Percentiles rank a stretch among this genome's conserved stretches.
phyloP scores from a whole-genome alignment of 2,888 invertebrate genomes.

The Andrena bicolor region DNA sequence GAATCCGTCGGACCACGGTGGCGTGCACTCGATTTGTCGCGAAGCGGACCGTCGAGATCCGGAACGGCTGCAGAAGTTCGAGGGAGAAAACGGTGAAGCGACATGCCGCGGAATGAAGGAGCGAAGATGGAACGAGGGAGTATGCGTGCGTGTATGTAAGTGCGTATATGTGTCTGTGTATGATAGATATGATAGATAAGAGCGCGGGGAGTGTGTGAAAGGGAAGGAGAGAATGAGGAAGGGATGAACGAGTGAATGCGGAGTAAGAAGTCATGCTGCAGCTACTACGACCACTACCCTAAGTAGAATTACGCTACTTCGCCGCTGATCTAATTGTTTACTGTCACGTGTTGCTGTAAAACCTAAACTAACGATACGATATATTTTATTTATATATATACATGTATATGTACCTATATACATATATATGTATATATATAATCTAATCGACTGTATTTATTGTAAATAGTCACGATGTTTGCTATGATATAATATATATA shows the following conservation, averaged over 20 bases:
- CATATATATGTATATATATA: constrained; percentile 55
- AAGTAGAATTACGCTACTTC: constrained; percentile 83
- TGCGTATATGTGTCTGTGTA: no score
- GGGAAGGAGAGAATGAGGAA: constrained; percentile 15
- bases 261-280: constrained; percentile 78
- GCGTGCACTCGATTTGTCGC: constrained; percentile 33
- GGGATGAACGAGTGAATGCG: constrained; percentile 53
- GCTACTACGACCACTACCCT: constrained; percentile 82
- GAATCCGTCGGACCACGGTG: constrained; percentile 58
- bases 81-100: constrained; percentile 24
- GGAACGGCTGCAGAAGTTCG: constrained; percentile 37
- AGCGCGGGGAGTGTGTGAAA: background rate
- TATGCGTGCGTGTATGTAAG: no score
- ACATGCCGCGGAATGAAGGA: constrained; percentile 28
- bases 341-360: constrained; percentile 84
- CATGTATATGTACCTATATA: constrained; percentile 53
- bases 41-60: constrained; percentile 23
- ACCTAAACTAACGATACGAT: constrained; percentile 83
- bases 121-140: constrained; percentile 27
- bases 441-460: constrained; percentile 84
- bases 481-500: constrained; percentile 84
- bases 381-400: constrained; percentile 81
- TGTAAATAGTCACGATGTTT: constrained; percentile 85
- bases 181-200: background rate
- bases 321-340: constrained; percentile 84